These are phyloP conservation scores for Mesochorus sp. DNA, from an alignment of 2,888 invertebrate species.

Conservation along the genomic window DNA sequence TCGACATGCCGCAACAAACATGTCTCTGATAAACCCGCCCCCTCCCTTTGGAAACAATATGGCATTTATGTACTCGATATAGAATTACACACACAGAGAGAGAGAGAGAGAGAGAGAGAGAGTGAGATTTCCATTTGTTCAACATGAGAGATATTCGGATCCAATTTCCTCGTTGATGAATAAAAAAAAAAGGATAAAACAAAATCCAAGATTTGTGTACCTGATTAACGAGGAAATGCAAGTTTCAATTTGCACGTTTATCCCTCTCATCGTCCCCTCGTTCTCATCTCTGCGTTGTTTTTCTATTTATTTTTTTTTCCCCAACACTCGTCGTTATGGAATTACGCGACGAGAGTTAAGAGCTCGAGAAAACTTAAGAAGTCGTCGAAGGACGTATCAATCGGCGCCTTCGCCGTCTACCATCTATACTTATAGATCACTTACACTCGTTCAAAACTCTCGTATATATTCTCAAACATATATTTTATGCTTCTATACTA, in stretches of 20 bases:
- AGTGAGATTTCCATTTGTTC: no score
- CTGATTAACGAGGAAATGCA: no score
- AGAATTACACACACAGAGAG: background rate
- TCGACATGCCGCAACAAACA: conserved; percentile 60
- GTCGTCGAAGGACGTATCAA: conserved; percentile 56
- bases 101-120: conserved; percentile 10
- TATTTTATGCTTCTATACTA: background rate
- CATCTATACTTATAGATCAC: conserved; percentile 21
- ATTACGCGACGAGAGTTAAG: conserved; percentile 9
- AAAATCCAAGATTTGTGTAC: no score
- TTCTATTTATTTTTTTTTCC: background rate
- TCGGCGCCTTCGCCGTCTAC: conserved; percentile 44
- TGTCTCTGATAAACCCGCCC: conserved; percentile 34
- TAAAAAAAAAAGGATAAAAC: no score
- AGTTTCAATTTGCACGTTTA: no score
- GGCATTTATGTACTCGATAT: background rate
- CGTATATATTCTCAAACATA: background rate
- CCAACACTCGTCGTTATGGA: background rate
- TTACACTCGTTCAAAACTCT: no score
- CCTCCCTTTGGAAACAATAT: background rate
- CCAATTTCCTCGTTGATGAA: no score
- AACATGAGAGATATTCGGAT: no score
- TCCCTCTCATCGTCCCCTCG: background rate
- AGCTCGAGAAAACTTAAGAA: conserved; percentile 45
- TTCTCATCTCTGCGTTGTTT: background rate